These are phyloP conservation scores for Orcinus orca DNA, from an alignment of 2,113 vertebrate species.

Conservation along the genomic window DNA sequence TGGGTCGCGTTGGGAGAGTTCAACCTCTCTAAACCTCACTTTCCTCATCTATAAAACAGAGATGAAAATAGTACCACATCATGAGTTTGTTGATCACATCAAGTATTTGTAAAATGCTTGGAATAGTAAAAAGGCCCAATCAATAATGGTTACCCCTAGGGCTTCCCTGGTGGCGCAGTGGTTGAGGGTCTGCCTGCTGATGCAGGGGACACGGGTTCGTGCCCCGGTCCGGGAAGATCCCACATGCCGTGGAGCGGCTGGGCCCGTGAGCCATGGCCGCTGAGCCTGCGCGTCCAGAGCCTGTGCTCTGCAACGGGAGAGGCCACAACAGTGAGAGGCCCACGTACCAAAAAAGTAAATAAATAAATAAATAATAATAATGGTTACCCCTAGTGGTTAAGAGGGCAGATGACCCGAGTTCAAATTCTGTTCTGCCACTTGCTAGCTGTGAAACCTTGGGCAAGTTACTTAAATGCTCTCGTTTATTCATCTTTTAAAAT, in stretches of 20 bases:
- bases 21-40: background rate
- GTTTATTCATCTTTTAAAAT: background rate
- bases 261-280: too few species aligned
- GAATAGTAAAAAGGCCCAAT: background rate
- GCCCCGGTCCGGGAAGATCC: too few species aligned
- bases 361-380: background rate
- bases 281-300: too few species aligned
- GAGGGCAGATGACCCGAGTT: background rate
- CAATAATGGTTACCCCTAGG: background rate
- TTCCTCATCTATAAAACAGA: background rate
- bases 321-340: too few species aligned
- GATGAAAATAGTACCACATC: background rate
- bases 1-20: background rate
- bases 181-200: rapidly evolving
- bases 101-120: background rate
- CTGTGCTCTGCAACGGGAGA: too few species aligned
- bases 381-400: background rate
- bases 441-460: background rate
- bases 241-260: too few species aligned
- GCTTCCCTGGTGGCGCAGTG: too few species aligned
- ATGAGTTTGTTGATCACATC: background rate
- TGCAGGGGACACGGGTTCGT: too few species aligned
- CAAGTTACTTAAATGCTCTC: background rate
- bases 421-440: background rate
- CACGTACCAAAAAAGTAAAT: too few species aligned